Conservation (phyloP, 2,113 vertebrate species). For the mouse (Mus musculus) region GRCm39 chr13:30181501-30182000, state of each 20-base stretch:
- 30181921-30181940: background rate
- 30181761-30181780: background rate
- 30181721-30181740: background rate
- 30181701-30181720: background rate
- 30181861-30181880: background rate
- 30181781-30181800: background rate
- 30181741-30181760: background rate
- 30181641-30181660: background rate
- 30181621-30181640: background rate
- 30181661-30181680: background rate
- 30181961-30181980: background rate
- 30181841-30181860: background rate
- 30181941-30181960: background rate
- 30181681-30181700: background rate
- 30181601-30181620: no score
- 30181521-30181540: background rate
- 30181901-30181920: background rate
- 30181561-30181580: no score
- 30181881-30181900: background rate
- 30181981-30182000: background rate
- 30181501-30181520: background rate
- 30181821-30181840: background rate
- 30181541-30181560: no score
- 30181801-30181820: background rate
- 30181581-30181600: no score